Conservation (phyloP, 2,888 invertebrate genomes). For the Gerris lacustris region DNA sequence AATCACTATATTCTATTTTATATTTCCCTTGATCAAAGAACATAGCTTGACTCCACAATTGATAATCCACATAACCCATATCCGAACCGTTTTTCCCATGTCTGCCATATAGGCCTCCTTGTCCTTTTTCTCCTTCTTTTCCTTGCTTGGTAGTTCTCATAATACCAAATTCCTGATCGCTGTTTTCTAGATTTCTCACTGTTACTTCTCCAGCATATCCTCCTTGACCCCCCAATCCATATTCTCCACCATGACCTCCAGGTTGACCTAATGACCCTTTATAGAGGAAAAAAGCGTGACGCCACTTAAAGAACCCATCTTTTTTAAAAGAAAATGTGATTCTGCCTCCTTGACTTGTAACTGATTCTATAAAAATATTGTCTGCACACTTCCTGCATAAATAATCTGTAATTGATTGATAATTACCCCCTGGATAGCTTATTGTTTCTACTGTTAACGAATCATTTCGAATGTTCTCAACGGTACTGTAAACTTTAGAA, state of each 20-base stretch:
- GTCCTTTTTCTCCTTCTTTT: constrained; percentile 24
- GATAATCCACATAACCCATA: constrained; percentile 25
- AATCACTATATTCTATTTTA: too few relatives aligned
- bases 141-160: constrained; percentile 9
- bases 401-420: too few relatives aligned
- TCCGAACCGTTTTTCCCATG: constrained; percentile 29
- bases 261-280: constrained; percentile 24
- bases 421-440: too few relatives aligned
- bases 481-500: too few relatives aligned
- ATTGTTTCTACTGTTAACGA: too few relatives aligned
- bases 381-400: too few relatives aligned
- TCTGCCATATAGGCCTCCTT: constrained; percentile 23
- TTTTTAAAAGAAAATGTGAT: too few relatives aligned
- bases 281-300: constrained; percentile 15
- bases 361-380: too few relatives aligned
- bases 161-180: background rate
- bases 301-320: background rate
- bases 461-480: too few relatives aligned
- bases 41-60: background rate
- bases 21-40: background rate
- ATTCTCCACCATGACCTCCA: constrained; percentile 25
- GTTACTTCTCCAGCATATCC: constrained; percentile 27
- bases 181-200: constrained; percentile 13
- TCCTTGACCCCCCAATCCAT: constrained; percentile 27
- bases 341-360: too few relatives aligned